Base-by-base conservation (phyloP, 2,888 invertebrate genomes). In the Drosophila mimica region DNA sequence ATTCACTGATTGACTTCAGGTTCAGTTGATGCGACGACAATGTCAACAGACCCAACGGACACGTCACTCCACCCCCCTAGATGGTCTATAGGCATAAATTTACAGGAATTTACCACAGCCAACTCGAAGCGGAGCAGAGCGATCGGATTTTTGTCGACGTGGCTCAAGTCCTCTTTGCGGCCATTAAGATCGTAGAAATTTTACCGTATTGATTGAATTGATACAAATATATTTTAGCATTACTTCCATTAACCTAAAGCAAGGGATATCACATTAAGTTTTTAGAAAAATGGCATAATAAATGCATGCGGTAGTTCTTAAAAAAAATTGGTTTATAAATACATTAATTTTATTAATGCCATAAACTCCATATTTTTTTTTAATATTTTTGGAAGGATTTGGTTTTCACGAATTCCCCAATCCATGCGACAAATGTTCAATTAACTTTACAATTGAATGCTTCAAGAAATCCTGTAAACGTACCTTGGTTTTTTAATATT, bases 1-100 rank as follows among this genome's bases (percentile, higher is more conserved):
- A 91, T 91, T 87, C 82, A 76, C 90, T 91, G 88, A 91, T 91
- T 91, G 89, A 88, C 88, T 90, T 89, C 90, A 84, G 84, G 79
- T 83, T 88, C 87, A 81, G 74, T 82, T 87, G 88, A 78, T 87
- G 87, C 86, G 89, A 79, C 83, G 80, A 88, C 89, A 85, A 88
- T 82, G 82, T 73, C 89, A 82, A 70, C 65, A 74, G 60, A 70
- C 62, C 64, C 68, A 59, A 60, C 52, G 74, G 69, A 76, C 79
- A 66, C 40, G 46, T 68, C 72, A 65, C 71, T 60, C 25, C 25
- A 25, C 25, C 25, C 34, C 28, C 30, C 33, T 25, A 56, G 36
- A 31, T 56, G 43, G 59, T 59, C 77, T 64, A 62, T 52, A 48
- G 70, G 49, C 63, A 74, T 74, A 78, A 46, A 49, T 20, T 57